Base-by-base conservation (phyloP, 2,888 invertebrate species). In the Ormia ochracea region DNA sequence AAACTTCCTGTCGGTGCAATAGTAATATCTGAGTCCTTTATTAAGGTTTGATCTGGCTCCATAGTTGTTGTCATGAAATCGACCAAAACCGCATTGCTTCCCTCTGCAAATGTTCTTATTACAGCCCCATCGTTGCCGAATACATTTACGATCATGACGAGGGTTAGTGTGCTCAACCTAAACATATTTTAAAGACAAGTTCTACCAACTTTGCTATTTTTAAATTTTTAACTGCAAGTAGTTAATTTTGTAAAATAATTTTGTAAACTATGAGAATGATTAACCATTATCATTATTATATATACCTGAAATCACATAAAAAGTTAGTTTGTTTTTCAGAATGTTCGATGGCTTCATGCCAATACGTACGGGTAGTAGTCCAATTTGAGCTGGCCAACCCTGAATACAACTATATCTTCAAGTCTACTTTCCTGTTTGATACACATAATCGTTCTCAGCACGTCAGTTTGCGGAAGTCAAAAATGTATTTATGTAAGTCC, bases 211-310 rank as follows among this genome's bases (percentile, higher is more conserved):
- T 54, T 36, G 6, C 38, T 59, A 23, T 45, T 31, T 1, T 14
- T 48, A 58, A 50, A 9, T 26, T 48, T 63, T 50, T 12, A 14
- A 23, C 10, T 56, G 10, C 10, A 38, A 48, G 69, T 28, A 74
- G 54, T 72, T 66, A 59, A 38, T 72, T 75, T 50, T 59, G 33
- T 78, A 56, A 66, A 50, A 10, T 63, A 54, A 76, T 72, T 66
- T 78, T 66, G 36, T 41, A 48, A 66, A 83, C 82, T 82, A 78
- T 69, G 72, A 63, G 54, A 82, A 84, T 63, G 21, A 36, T 63
- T 28, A n/a, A 26, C 41, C 21, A 33, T n/a, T 50, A 21, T 50
- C 84, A 82, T 85, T 84, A 82, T 85, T 86, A 84, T 84, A 84
- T 86, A 82, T 73, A 65, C 45, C 10, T 2, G 54, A 63, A 36